phyloP scores from a whole-genome alignment of 2,888 invertebrate species.

The Lepidonotus clava region DNA sequence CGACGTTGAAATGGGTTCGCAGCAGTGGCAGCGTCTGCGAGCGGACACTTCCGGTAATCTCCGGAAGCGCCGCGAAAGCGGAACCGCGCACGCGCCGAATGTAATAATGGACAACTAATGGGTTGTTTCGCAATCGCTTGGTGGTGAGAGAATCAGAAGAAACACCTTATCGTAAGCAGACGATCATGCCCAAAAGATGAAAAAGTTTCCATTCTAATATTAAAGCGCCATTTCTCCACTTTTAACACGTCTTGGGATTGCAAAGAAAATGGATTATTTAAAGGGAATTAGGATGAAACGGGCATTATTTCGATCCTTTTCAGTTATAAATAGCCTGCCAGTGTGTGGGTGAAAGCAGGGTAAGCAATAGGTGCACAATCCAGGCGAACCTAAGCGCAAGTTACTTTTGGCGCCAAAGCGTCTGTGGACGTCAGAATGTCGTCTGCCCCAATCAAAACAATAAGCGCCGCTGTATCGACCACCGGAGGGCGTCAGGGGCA shows the following conservation, averaged over 20 bases:
- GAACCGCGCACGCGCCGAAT: not conserved
- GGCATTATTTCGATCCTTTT: no score
- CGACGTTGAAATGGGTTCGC: not conserved
- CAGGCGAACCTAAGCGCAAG: no score
- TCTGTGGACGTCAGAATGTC: slow-evolving; percentile 12
- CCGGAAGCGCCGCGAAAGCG: slow-evolving; percentile 3
- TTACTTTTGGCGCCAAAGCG: slow-evolving; percentile 10
- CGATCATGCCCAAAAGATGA: no score
- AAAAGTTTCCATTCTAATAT: no score
- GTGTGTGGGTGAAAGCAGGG: no score
- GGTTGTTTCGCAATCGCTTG: not conserved
- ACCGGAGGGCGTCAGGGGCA: not conserved
- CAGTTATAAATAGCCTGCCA: no score
- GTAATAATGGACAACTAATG: slow-evolving; percentile 12
- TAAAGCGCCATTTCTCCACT: no score
- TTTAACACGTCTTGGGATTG: no score
- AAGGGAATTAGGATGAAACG: no score
- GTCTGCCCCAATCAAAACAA: slow-evolving; percentile 38
- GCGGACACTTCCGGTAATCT: slow-evolving; percentile 41
- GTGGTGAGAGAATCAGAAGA: not conserved
- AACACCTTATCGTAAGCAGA: slow-evolving; percentile 29
- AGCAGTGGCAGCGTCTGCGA: no score
- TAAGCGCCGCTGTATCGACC: slow-evolving; percentile 29
- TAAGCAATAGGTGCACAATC: no score
- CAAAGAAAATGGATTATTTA: no score